A percentile compares a stretch with the other conserved stretches of the same genome.
Conservation (phyloP, 2,888 invertebrate genomes). For the Alitta virens region DNA sequence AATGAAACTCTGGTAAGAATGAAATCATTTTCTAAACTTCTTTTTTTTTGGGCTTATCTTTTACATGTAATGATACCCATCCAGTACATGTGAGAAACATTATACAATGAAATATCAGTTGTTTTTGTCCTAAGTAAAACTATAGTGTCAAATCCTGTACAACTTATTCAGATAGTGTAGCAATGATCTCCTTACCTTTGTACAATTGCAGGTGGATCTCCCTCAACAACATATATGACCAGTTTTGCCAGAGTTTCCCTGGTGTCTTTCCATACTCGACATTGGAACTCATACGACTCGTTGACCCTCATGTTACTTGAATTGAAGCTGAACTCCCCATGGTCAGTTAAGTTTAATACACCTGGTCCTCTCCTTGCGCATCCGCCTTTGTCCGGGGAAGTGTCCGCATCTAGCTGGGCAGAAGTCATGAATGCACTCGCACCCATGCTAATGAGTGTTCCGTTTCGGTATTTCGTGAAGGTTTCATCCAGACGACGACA, state of each 20-base stretch:
- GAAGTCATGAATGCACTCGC: slow-evolving; percentile 26
- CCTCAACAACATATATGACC: slow-evolving; percentile 27
- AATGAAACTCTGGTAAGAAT: too few species aligned
- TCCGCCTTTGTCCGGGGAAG: neutral
- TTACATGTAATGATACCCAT: too few species aligned
- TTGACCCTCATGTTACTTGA: slow-evolving; percentile 32
- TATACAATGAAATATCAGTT: too few species aligned
- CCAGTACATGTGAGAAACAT: too few species aligned
- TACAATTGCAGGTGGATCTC: slow-evolving; percentile 28
- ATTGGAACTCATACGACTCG: slow-evolving; percentile 32
- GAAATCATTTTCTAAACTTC: too few species aligned
- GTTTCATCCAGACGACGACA: too few species aligned
- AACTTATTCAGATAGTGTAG: too few species aligned
- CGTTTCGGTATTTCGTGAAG: too few species aligned
- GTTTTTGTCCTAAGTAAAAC: too few species aligned
- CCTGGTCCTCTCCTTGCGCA: slow-evolving; percentile 3
- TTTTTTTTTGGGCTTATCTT: too few species aligned
- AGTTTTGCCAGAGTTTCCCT: slow-evolving; percentile 23
- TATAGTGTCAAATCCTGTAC: too few species aligned
- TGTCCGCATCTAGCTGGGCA: neutral
- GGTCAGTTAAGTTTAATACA: neutral
- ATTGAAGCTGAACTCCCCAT: slow-evolving; percentile 29
- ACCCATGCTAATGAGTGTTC: too few species aligned
- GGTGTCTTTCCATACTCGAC: slow-evolving; percentile 29
- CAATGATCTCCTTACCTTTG: slow-evolving; percentile 6